Evolutionary conservation across 2,113 vertebrate species (phyloP), one percentile per base, ranked within the genome.

Genomic region (Machaerirhynchus nigripectus): DNA sequence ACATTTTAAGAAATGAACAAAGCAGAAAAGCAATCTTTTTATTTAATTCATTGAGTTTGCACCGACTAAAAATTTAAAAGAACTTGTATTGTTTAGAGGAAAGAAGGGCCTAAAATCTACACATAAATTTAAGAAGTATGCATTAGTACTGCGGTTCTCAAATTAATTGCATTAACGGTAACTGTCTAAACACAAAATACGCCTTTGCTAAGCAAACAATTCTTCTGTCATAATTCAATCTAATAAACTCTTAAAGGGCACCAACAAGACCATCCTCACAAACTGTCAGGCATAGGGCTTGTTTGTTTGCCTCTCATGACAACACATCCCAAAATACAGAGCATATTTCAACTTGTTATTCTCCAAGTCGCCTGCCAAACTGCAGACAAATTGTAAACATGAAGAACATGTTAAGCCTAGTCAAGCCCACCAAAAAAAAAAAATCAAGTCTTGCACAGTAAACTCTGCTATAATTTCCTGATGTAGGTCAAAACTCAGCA

Each of bases 401-500:
- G 49, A 84, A 92, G 87, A 96, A 94, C 92, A 96, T 86, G 86
- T 75, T 95, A 96, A 93, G 87, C 76, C 89, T 96, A 94, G 68
- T 84, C 55, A 80, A 83, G 70, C 16, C 81, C n/a, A 82, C 47
- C 3, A 24, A 42, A 78, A 92, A 81, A 78, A 49, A 39, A 46
- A 23, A n/a, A 67, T 49, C 68, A 93, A 60, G 84, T n/a, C 86
- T 90, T 93, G 79, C 76, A 86, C 94, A 86, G 95, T 77, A 94
- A 96, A 87, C 82, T 56, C 37, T 35, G 68, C 93, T 84, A 94
- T 84, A 92, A 97, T 97, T 96, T 94, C 89, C 90, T 74, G 74
- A 96, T 89, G 90, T 95, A 92, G 93, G 96, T 95, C 94, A 96
- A 95, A 95, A 90, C 93, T 49, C 96, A 90, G 91, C 83, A 95